Percentiles rank a stretch among this genome's conserved stretches.
These are phyloP conservation scores for Hypena proboscidalis DNA, from an alignment of 2,888 invertebrate genomes.

Conservation along the genomic window DNA sequence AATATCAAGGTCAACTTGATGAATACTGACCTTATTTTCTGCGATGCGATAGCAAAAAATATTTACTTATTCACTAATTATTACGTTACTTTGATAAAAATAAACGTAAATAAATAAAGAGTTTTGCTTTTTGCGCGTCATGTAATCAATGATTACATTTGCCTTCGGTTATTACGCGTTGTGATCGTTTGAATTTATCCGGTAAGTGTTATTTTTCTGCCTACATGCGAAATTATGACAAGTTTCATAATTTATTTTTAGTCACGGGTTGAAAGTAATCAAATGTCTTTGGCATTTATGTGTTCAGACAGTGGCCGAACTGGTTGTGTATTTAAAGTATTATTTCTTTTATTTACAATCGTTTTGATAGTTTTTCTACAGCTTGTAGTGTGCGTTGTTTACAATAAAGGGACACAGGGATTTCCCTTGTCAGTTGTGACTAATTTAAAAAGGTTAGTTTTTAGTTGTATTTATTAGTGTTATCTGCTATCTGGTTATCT, in stretches of 20 bases:
- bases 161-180: constrained; percentile 16
- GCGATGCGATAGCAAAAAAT: constrained; percentile 22
- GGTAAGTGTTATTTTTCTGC: constrained; percentile 39
- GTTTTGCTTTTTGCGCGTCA: constrained; percentile 16
- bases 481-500: no score
- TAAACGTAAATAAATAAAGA: constrained; percentile 19
- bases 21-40: constrained; percentile 18
- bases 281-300: constrained; percentile 14
- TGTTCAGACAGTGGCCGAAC: constrained; percentile 14
- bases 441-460: constrained; percentile 10
- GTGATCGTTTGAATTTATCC: constrained; percentile 21
- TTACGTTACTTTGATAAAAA: constrained; percentile 13
- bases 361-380: constrained; percentile 3
- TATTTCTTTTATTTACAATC: constrained; percentile 1
- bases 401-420: constrained; percentile 13
- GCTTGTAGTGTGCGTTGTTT: not conserved
- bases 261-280: constrained; percentile 31
- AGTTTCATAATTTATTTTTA: constrained; percentile 50
- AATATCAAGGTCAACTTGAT: constrained; percentile 28
- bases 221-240: constrained; percentile 37
- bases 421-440: constrained; percentile 17
- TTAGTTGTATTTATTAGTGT: no score
- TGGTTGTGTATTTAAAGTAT: constrained; percentile 7
- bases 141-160: constrained; percentile 18
- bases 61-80: constrained; percentile 28